Evolutionary conservation across 2,113 vertebrate genomes (phyloP).

Genomic region (Arizona elegans): DNA sequence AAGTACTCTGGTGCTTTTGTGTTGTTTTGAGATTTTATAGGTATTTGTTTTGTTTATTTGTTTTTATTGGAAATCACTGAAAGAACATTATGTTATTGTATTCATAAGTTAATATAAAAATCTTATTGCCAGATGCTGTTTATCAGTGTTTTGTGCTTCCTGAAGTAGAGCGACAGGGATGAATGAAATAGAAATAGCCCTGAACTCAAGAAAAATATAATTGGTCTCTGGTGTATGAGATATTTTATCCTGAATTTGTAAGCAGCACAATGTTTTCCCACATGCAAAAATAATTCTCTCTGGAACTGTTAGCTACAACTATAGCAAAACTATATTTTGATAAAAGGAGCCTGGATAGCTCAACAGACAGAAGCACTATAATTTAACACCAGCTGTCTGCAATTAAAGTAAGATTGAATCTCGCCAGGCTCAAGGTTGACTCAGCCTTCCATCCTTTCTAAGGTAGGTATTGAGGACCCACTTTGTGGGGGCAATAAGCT

Average conservation of each 20-base stretch:
- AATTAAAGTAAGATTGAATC: too few relatives aligned
- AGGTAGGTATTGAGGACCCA: too few relatives aligned
- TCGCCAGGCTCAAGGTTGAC: too few relatives aligned
- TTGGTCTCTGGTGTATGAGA: conserved; percentile 21
- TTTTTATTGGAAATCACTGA: not conserved
- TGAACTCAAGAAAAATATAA: conserved; percentile 1
- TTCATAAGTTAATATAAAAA: not conserved
- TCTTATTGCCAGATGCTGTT: not conserved
- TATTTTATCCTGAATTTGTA: conserved; percentile 26
- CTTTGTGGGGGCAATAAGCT: too few relatives aligned
- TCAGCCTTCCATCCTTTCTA: too few relatives aligned
- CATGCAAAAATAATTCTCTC: conserved; percentile 15
- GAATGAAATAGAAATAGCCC: conserved; percentile 42
- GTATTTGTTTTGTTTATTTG: not conserved
- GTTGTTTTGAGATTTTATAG: not conserved
- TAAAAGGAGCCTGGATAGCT: not conserved
- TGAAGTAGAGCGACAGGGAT: conserved; percentile 19
- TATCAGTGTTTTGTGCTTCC: not conserved
- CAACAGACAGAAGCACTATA: too few relatives aligned
- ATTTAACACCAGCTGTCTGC: too few relatives aligned
- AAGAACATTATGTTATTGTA: not conserved
- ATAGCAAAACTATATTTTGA: conserved; percentile 36
- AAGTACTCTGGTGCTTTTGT: not conserved
- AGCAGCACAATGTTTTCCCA: conserved; percentile 13
- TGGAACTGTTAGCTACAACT: conserved; percentile 37